Evolutionary conservation across 2,113 vertebrate genomes (phyloP).

Genomic region (Eulemur macaco): DNA sequence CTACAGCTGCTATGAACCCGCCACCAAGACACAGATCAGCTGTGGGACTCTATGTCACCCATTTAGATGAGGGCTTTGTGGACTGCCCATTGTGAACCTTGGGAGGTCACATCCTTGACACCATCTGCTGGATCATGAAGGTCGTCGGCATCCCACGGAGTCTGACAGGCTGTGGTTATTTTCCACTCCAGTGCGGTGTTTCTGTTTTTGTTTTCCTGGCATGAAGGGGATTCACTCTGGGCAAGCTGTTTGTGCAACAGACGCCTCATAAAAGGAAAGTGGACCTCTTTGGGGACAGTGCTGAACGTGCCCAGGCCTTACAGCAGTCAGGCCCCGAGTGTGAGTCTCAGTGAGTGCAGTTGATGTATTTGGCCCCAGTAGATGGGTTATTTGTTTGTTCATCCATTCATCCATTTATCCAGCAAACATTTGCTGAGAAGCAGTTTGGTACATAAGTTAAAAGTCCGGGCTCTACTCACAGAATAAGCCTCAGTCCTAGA

Average conservation of each 20-base stretch:
- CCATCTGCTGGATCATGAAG: constrained; percentile 83
- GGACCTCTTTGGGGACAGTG: constrained; percentile 69
- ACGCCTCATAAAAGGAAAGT: constrained; percentile 73
- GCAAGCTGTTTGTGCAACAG: constrained; percentile 73
- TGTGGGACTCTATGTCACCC: constrained; percentile 76
- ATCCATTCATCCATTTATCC: neutral
- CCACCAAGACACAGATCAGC: constrained; percentile 82
- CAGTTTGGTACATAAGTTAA: neutral
- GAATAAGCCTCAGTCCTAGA: neutral
- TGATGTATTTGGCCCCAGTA: neutral
- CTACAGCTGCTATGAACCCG: constrained; percentile 71
- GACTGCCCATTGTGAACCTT: constrained; percentile 78
- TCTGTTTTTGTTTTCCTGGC: constrained; percentile 57
- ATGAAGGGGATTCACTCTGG: constrained; percentile 79
- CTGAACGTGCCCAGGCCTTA: constrained; percentile 54
- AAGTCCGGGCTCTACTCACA: neutral
- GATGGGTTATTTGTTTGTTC: neutral
- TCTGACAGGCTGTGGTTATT: constrained; percentile 84
- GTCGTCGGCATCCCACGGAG: constrained; percentile 79
- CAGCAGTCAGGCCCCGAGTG: neutral
- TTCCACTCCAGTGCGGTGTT: constrained; percentile 77
- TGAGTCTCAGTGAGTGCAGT: neutral
- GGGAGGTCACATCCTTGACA: constrained; percentile 85
- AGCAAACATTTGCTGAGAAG: neutral
- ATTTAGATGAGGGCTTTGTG: constrained; percentile 78